phyloP scores from a whole-genome alignment of 2,888 invertebrate species.

The Endomychus coccineus region DNA sequence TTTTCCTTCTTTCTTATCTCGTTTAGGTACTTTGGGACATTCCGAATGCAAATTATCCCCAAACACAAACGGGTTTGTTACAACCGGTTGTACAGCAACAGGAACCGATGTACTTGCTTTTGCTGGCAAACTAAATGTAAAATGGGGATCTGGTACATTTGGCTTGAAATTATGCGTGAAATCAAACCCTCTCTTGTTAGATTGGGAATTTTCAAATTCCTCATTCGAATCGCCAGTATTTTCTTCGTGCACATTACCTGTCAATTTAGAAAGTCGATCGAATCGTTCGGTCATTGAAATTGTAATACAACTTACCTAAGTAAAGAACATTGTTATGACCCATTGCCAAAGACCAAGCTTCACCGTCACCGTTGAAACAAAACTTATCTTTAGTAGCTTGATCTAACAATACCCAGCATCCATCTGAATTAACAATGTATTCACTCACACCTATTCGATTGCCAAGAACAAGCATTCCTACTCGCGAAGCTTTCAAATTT shows the following conservation, averaged over 20 bases:
- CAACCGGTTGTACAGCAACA: conserved; percentile 22
- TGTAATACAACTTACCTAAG: conserved; percentile 49
- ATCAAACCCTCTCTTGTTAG: conserved; percentile 51
- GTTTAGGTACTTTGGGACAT: conserved; percentile 37
- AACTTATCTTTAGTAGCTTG: conserved; percentile 55
- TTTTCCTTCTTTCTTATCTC: conserved; percentile 42
- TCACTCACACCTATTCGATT: conserved; percentile 57
- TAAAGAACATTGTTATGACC: conserved; percentile 57
- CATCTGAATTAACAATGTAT: conserved; percentile 57
- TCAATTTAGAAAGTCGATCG: too few relatives aligned
- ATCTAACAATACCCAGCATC: conserved; percentile 60
- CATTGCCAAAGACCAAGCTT: conserved; percentile 65
- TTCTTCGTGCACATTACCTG: conserved; percentile 30
- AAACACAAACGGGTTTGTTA: conserved; percentile 42
- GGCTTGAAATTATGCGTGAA: conserved; percentile 52
- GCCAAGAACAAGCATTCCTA: conserved; percentile 59
- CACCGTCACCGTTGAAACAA: conserved; percentile 59
- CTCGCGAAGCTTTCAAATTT: conserved; percentile 59
- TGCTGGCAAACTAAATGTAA: conserved; percentile 29
- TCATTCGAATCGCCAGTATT: conserved; percentile 19
- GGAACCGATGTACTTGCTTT: conserved; percentile 23
- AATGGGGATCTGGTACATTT: conserved; percentile 28
- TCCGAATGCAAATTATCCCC: conserved; percentile 36
- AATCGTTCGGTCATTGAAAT: too few relatives aligned
- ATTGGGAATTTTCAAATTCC: conserved; percentile 23